Conservation (phyloP, 2,113 vertebrate species). For the Stigmatopora argus region DNA sequence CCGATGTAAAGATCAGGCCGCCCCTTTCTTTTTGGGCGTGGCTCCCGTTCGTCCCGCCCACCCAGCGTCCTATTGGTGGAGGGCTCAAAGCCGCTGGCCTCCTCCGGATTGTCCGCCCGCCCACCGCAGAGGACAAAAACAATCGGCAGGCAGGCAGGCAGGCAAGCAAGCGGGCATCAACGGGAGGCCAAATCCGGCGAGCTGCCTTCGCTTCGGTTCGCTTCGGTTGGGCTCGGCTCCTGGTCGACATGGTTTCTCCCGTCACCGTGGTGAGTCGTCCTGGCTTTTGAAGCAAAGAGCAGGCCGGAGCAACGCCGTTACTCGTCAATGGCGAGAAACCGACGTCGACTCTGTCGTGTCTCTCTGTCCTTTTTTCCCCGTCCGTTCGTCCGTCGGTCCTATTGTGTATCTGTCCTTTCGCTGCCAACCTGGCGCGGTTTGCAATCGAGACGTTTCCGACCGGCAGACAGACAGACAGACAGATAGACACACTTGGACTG, state of each 20-base stretch:
- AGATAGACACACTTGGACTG: too few relatives aligned
- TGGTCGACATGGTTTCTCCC: slow-evolving; percentile 71
- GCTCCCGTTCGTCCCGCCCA: neutral
- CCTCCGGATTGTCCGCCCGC: slow-evolving; percentile 48
- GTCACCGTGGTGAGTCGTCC: slow-evolving; percentile 70
- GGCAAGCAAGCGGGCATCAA: slow-evolving; percentile 28
- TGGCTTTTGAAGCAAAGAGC: too few relatives aligned
- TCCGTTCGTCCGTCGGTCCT: too few relatives aligned
- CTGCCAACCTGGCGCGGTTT: too few relatives aligned
- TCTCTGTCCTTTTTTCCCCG: too few relatives aligned
- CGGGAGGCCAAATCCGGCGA: neutral
- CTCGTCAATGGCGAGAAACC: too few relatives aligned
- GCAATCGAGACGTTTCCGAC: slow-evolving; percentile 34
- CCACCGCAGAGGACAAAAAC: slow-evolving; percentile 68
- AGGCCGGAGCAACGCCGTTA: too few relatives aligned
- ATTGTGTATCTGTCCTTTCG: too few relatives aligned
- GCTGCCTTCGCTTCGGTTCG: too few relatives aligned
- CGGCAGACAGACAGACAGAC: neutral
- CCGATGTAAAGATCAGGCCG: slow-evolving; percentile 46
- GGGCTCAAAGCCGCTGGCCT: slow-evolving; percentile 6
- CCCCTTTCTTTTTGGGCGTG: slow-evolving; percentile 41
- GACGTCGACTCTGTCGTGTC: too few relatives aligned
- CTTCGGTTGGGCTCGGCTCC: too few relatives aligned
- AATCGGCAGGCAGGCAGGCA: slow-evolving; percentile 41
- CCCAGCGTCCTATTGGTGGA: slow-evolving; percentile 48